These are phyloP conservation scores for Andricus grossulariae DNA, from an alignment of 1,140 invertebrate genomes.

Conservation along the genomic window DNA sequence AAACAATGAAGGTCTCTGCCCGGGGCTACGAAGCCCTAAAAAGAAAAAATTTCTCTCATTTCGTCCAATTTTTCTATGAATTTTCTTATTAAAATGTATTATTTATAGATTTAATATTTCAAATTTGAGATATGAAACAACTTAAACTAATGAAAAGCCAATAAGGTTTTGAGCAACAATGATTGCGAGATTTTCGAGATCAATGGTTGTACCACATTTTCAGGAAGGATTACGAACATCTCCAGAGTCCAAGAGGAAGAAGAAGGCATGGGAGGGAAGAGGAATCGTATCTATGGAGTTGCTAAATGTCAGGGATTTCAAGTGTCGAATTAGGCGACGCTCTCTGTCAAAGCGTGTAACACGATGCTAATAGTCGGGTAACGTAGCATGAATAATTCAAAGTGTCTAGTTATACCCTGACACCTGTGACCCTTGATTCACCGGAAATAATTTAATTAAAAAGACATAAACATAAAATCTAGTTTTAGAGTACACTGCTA, in stretches of 20 bases:
- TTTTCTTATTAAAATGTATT: too few relatives aligned
- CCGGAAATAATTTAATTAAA: slow-evolving; percentile 50
- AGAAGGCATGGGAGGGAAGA: neutral
- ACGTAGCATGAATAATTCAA: slow-evolving; percentile 68
- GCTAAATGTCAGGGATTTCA: slow-evolving; percentile 65
- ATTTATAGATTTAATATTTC: too few relatives aligned
- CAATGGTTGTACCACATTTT: too few relatives aligned
- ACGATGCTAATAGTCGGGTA: slow-evolving; percentile 63
- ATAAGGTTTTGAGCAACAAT: too few relatives aligned
- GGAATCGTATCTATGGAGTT: neutral
- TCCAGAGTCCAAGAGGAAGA: slow-evolving; percentile 3
- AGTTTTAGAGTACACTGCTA: neutral
- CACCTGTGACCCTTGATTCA: slow-evolving; percentile 54
- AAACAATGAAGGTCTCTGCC: too few relatives aligned
- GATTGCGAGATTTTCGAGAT: too few relatives aligned
- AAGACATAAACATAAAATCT: slow-evolving; percentile 18
- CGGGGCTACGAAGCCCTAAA: too few relatives aligned
- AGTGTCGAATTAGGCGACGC: slow-evolving; percentile 68
- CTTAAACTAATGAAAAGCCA: too few relatives aligned
- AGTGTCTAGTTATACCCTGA: slow-evolving; percentile 57
- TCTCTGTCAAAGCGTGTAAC: slow-evolving; percentile 68
- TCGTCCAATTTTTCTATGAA: too few relatives aligned
- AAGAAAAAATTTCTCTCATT: too few relatives aligned
- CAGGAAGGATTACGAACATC: neutral
- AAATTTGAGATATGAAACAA: too few relatives aligned